Evolutionary conservation across 2,797 vertebrate species (phyloP).

Genomic region (Acrossocheilus wenchowensis): DNA sequence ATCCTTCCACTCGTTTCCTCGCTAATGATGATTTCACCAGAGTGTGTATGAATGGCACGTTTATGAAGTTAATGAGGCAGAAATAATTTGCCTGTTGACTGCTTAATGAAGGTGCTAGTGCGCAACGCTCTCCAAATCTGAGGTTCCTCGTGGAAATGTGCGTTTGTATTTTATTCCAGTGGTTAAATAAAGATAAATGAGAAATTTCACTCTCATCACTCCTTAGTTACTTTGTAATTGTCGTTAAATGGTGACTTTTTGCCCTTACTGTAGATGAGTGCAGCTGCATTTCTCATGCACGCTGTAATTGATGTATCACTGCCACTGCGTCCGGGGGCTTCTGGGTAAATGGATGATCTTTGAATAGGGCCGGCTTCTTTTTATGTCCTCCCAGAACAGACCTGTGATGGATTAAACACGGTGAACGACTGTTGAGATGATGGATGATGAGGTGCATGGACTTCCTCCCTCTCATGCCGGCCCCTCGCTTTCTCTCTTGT

Average conservation of each 20-base stretch:
- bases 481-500: neutral
- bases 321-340: neutral
- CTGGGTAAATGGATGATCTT: slow-evolving; percentile 38
- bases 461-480: slow-evolving; percentile 28
- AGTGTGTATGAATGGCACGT: slow-evolving; percentile 8
- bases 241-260: slow-evolving; percentile 3
- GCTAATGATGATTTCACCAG: slow-evolving; percentile 14
- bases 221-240: slow-evolving; percentile 24
- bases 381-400: slow-evolving; percentile 32
- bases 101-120: slow-evolving; percentile 14
- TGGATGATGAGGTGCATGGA: slow-evolving; percentile 35
- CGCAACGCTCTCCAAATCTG: neutral
- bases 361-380: slow-evolving; percentile 44
- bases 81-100: slow-evolving; percentile 36
- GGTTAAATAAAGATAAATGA: slow-evolving; percentile 5
- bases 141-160: neutral
- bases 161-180: slow-evolving; percentile 7
- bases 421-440: slow-evolving; percentile 37
- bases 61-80: slow-evolving; percentile 40
- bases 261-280: slow-evolving; percentile 12
- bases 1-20: slow-evolving; percentile 5
- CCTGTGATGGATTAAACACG: slow-evolving; percentile 22
- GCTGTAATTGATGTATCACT: slow-evolving; percentile 31
- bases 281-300: slow-evolving; percentile 29
- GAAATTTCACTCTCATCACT: neutral